phyloP scores from a whole-genome alignment of 2,888 invertebrate genomes.

The Mythimna albipuncta region DNA sequence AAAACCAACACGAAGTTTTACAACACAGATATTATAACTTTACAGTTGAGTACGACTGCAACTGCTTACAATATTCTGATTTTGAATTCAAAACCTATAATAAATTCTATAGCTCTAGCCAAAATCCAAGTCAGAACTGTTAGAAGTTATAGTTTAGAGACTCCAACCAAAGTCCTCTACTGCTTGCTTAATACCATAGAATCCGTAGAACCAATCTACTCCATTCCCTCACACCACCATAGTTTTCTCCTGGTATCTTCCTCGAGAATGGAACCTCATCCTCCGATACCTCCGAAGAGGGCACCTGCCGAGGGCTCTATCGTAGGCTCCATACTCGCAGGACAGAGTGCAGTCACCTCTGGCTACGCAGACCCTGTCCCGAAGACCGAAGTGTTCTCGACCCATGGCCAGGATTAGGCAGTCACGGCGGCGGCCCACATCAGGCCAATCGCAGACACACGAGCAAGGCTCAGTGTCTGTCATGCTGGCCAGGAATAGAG shows the following conservation, averaged over 20 bases:
- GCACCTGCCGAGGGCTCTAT: no score
- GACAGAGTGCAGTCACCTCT: no score
- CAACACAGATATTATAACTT: no score
- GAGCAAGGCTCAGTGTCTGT: conserved; percentile 82
- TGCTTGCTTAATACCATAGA: conserved; percentile 38
- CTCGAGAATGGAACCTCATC: conserved; percentile 71
- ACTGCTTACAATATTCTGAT: no score
- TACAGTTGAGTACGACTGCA: neutral
- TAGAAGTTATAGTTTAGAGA: no score
- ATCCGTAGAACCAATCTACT: conserved; percentile 31
- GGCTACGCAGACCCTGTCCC: no score
- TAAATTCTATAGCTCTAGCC: no score
- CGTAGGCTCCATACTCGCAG: conserved; percentile 95
- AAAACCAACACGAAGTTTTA: no score
- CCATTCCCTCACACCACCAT: conserved; percentile 60
- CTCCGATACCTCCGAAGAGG: conserved; percentile 76
- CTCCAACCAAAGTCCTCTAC: conserved; percentile 11
- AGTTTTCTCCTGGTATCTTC: conserved; percentile 72
- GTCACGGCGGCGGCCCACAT: conserved; percentile 92
- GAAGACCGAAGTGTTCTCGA: no score
- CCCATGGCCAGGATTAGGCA: no score
- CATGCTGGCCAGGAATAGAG: conserved; percentile 91
- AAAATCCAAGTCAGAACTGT: no score
- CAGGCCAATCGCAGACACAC: conserved; percentile 95
- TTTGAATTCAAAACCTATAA: no score